Evolutionary conservation across 2,113 vertebrate genomes (phyloP), one percentile per base, ranked within the genome.

Genomic region (Isurus oxyrinchus): DNA sequence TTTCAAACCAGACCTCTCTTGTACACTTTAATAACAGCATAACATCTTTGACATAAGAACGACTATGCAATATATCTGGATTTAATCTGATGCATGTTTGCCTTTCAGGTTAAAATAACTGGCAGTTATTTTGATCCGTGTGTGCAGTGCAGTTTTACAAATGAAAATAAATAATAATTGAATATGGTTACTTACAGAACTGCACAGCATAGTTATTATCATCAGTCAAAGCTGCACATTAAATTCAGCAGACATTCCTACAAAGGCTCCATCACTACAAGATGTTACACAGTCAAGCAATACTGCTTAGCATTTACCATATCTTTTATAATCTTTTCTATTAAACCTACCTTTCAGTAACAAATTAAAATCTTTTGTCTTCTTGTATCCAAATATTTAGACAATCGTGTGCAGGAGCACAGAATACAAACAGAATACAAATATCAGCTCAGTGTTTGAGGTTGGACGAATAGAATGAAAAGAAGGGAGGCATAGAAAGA

Each of bases 231-330:
- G 94, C 94, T 67, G 10, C 94, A 49, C 66, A 95, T 95, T 69
- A 95, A 49, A 95, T 95, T 95, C 94, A 95, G 8, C 66, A 49
- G 40, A 72, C 61, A 94, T 94, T 94, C 91, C 91, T 94, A 67
- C 63, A 44, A 67, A 93, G 59, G 61, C 90, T 13, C 49, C 86
- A 57, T 53, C 86, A 88, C 53, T 88, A 53, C 53, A 31, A 88
- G 53, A 88, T 57, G 49, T 88, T n/a, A 91, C 55, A 59, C 27
- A 59, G 55, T 59, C 88, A 35, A 59, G 55, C 79, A 81, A 44
- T 40, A 14, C 40, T 44, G 40, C 27, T 91, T 57, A 91, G 55
- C 55, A 31, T 59, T 91, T 91, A 91, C 16, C 53, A n/a, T 31
- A 59, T 91, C 55, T 59, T 91, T 91, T 31, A 91, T 61, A 59